Conservation (phyloP, 2,888 invertebrate species). For the Tipula unca region DNA sequence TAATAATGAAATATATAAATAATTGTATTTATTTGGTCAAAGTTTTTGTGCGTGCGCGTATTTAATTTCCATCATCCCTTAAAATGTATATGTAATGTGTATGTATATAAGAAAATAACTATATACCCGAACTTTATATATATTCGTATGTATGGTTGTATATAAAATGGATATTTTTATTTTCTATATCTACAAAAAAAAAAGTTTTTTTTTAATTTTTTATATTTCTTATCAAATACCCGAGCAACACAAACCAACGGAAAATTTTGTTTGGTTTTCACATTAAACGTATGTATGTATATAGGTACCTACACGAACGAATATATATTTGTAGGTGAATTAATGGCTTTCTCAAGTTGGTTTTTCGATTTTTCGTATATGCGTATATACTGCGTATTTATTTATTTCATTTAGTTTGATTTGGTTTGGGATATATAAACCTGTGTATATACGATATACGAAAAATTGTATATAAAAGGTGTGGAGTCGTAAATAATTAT, state of each 20-base stretch:
- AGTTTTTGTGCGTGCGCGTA: slow-evolving; percentile 14
- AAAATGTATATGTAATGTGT: not conserved
- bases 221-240: slow-evolving; percentile 4
- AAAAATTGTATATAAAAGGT: not conserved
- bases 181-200: not conserved
- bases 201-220: not conserved
- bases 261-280: not conserved
- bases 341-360: not conserved
- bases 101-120: not conserved
- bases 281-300: not conserved
- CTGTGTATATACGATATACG: not conserved
- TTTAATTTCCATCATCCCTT: not conserved
- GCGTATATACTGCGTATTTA: not conserved
- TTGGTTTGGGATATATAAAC: not conserved
- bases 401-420: not conserved
- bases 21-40: slow-evolving; percentile 4
- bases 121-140: not conserved
- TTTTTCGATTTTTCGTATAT: not conserved
- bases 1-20: not conserved
- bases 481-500: not conserved
- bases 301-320: not conserved
- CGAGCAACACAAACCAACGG: not conserved
- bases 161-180: not conserved
- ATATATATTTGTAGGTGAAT: not conserved
- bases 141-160: no score